These are phyloP conservation scores for Drosophila arawakana DNA, from an alignment of 1,140 invertebrate genomes.

Conservation along the genomic window DNA sequence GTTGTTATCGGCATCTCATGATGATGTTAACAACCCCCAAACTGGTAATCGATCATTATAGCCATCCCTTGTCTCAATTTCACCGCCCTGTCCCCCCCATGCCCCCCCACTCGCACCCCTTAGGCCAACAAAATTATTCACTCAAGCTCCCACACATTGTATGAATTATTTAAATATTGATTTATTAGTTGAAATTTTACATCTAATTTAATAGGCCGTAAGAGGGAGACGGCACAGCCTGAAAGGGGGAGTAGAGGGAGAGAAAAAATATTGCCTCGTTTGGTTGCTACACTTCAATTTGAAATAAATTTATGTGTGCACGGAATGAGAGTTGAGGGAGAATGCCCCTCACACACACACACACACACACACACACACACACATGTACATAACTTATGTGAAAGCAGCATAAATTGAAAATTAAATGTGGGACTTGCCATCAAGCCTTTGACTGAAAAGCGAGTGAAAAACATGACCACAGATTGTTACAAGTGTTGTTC, in stretches of 20 bases:
- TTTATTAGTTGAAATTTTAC: conserved; percentile 74
- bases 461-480: conserved; percentile 23
- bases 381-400: neutral
- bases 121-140: too few species aligned
- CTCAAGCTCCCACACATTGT: conserved; percentile 49
- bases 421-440: conserved; percentile 53
- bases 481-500: conserved; percentile 25
- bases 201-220: conserved; percentile 65
- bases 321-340: conserved; percentile 25
- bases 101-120: neutral
- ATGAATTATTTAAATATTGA: conserved; percentile 81
- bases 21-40: conserved; percentile 38
- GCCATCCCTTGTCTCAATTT: neutral
- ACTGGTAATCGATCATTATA: conserved; percentile 45
- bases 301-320: conserved; percentile 56
- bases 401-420: conserved; percentile 65
- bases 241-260: neutral
- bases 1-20: conserved; percentile 13
- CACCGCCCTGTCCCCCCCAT: neutral
- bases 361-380: neutral
- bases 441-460: conserved; percentile 37
- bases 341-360: conserved; percentile 4
- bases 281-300: conserved; percentile 27
- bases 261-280: neutral
- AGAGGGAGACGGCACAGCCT: neutral